These are phyloP conservation scores for Hoplodrina blanda DNA, from an alignment of 2,888 invertebrate genomes.

Conservation along the genomic window DNA sequence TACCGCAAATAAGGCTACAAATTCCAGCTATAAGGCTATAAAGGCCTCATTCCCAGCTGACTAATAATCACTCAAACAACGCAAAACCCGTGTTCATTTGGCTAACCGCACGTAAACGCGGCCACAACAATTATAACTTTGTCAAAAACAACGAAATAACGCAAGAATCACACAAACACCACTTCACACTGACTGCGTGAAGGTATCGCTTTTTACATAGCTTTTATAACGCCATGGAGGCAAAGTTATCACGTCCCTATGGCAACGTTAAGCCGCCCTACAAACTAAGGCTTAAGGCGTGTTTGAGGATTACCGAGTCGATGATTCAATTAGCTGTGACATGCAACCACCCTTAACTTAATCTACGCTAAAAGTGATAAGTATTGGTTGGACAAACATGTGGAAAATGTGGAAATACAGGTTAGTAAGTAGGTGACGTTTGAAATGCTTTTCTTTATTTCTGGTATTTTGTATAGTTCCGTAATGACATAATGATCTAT, in stretches of 20 bases:
- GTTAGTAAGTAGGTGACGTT: no score
- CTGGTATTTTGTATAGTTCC: not conserved
- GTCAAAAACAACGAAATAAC: constrained; percentile 4
- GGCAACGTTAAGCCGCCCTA: constrained; percentile 63
- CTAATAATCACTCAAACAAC: constrained; percentile 32
- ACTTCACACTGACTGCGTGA: constrained; percentile 57
- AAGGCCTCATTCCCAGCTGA: constrained; percentile 12
- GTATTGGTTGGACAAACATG: constrained; percentile 7
- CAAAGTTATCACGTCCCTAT: constrained; percentile 67
- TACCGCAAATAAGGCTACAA: not conserved
- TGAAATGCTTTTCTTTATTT: not conserved
- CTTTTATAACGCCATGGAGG: constrained; percentile 56
- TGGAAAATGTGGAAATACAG: not conserved
- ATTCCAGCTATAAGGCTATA: not conserved
- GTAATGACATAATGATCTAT: not conserved
- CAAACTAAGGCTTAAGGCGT: constrained; percentile 53
- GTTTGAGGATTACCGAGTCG: constrained; percentile 54
- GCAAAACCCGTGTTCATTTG: constrained; percentile 2
- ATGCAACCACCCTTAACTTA: constrained; percentile 36
- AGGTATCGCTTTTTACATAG: constrained; percentile 34
- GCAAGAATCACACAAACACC: constrained; percentile 38
- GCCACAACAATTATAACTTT: constrained; percentile 32
- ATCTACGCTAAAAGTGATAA: constrained; percentile 3
- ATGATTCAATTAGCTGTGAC: constrained; percentile 57
- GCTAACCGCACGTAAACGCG: constrained; percentile 7